Conservation (phyloP, 1,140 invertebrate genomes). For the Acromyrmex heyeri region DNA sequence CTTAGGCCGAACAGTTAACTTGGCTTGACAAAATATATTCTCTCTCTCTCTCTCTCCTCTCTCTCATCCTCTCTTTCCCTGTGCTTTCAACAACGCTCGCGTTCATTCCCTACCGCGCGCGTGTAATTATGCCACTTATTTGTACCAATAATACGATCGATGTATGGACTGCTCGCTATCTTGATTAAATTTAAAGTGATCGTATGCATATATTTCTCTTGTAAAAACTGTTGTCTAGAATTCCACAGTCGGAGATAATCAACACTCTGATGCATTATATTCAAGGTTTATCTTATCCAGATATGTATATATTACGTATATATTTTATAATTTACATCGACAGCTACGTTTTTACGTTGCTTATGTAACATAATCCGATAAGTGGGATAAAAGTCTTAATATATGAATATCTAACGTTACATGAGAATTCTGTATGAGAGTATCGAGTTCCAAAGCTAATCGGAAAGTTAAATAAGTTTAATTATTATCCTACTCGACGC, state of each 20-base stretch:
- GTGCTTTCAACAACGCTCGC: neutral
- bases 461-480: conserved; percentile 34
- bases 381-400: conserved; percentile 28
- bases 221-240: conserved; percentile 26
- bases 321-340: conserved; percentile 41
- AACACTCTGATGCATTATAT: conserved; percentile 33
- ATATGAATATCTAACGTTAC: conserved; percentile 13
- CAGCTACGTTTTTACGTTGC: conserved; percentile 39
- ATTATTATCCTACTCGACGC: conserved; percentile 2
- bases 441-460: conserved; percentile 26
- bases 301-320: conserved; percentile 25
- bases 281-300: conserved; percentile 17
- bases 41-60: neutral
- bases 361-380: conserved; percentile 19
- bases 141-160: neutral
- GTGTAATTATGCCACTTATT: neutral
- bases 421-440: neutral
- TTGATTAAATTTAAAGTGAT: conserved; percentile 12
- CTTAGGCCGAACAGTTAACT: conserved; percentile 10
- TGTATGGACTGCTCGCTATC: neutral
- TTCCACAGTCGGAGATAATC: conserved; percentile 21
- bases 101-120: neutral
- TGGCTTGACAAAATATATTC: conserved; percentile 32
- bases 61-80: neutral
- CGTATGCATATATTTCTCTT: neutral